Evolutionary conservation across 2,113 vertebrate species (phyloP).

Genomic region (Equus quagga): DNA sequence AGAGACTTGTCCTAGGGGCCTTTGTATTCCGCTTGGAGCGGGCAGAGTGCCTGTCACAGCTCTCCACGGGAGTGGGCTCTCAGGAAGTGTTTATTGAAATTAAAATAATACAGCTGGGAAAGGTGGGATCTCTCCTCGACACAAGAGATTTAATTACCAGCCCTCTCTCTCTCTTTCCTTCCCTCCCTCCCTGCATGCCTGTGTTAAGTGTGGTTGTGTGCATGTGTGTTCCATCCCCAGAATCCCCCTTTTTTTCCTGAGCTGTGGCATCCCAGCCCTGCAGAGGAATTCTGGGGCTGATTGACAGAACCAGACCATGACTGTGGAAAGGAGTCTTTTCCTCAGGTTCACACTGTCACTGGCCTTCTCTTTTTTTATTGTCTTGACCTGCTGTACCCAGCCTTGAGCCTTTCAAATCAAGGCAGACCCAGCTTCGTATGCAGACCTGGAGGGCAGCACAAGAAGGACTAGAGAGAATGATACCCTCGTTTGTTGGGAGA

Average conservation of each 20-base stretch:
- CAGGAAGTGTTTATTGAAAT: neutral
- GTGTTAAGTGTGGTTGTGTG: neutral
- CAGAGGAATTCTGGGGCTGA: neutral
- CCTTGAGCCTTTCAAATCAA: neutral
- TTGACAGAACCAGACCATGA: neutral
- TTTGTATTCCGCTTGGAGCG: neutral
- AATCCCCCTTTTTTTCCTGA: neutral
- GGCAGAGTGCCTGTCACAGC: neutral
- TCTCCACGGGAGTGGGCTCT: neutral
- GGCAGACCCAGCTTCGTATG: neutral
- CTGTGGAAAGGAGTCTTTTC: slow-evolving; percentile 15
- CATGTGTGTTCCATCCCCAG: neutral
- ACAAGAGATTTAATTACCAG: neutral
- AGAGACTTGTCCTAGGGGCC: neutral
- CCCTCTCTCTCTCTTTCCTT: neutral
- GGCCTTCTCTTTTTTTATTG: neutral
- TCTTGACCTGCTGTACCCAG: neutral
- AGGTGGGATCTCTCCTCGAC: neutral
- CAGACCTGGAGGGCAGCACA: neutral
- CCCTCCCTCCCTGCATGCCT: neutral
- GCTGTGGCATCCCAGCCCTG: neutral
- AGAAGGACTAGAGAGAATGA: neutral
- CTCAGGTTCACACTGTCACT: neutral
- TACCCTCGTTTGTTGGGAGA: neutral
- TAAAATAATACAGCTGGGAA: neutral